A percentile compares a stretch with the other conserved stretches of the same genome.
Evolutionary conservation across 2,888 invertebrate species (phyloP).

Genomic region (Patella pellucida): DNA sequence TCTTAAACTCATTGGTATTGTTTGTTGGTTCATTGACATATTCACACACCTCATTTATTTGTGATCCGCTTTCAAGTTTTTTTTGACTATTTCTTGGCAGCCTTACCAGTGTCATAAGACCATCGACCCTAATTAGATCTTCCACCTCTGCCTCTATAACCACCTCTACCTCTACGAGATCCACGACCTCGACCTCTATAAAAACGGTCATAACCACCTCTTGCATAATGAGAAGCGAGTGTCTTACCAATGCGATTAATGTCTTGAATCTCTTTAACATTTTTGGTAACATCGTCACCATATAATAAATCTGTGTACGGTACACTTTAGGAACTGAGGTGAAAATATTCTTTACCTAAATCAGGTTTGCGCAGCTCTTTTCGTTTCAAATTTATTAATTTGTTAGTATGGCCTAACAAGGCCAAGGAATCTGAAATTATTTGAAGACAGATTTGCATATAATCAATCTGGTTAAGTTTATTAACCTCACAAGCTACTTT

Average conservation of each 20-base stretch:
- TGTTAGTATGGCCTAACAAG: constrained; percentile 15
- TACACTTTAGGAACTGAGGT: neutral
- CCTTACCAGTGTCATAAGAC: neutral
- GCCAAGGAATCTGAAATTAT: neutral
- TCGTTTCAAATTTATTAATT: neutral
- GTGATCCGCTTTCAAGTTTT: neutral
- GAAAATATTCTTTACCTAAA: neutral
- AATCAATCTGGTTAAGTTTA: neutral
- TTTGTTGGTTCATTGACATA: neutral
- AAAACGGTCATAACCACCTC: neutral
- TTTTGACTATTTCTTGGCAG: neutral
- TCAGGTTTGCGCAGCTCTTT: neutral
- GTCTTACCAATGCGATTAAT: neutral
- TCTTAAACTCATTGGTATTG: neutral
- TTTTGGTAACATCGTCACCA: neutral
- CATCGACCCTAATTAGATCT: neutral
- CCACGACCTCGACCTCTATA: neutral
- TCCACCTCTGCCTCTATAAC: neutral
- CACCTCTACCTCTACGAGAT: neutral
- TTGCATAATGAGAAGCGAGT: neutral
- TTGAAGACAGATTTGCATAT: neutral
- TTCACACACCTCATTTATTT: neutral
- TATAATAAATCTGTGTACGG: neutral
- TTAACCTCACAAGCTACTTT: neutral
- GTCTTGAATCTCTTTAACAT: neutral